Conservation (phyloP, 2,888 invertebrate species). For the Spodoptera exigua region DNA sequence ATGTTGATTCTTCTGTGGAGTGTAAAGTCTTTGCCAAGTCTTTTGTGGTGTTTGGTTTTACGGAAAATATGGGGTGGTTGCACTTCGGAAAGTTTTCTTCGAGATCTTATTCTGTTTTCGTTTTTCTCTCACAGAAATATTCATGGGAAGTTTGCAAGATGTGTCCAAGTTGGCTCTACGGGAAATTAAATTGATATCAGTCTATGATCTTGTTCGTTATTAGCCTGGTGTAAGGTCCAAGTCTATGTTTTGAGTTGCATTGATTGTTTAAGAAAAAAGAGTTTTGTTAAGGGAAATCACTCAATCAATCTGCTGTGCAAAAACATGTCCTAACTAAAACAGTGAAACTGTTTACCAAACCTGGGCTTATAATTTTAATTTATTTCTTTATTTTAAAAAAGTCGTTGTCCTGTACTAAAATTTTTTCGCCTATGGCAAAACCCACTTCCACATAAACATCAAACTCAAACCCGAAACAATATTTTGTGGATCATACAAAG, state of each 20-base stretch:
- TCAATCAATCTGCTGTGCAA: too few relatives aligned
- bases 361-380: too few relatives aligned
- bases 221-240: not conserved
- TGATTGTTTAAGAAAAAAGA: too few relatives aligned
- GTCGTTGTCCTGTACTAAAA: too few relatives aligned
- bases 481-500: too few relatives aligned
- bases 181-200: not conserved
- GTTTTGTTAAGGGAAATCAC: too few relatives aligned
- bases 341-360: too few relatives aligned
- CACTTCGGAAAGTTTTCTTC: constrained; percentile 19
- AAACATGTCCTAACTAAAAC: too few relatives aligned
- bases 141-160: constrained; percentile 5
- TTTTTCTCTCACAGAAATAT: constrained; percentile 13
- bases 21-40: constrained; percentile 33
- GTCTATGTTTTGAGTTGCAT: not conserved
- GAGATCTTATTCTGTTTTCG: constrained; percentile 6
- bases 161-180: not conserved
- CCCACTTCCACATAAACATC: too few relatives aligned
- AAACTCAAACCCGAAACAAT: too few relatives aligned
- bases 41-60: constrained; percentile 46
- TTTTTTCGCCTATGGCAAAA: too few relatives aligned
- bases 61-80: constrained; percentile 34
- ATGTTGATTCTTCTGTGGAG: constrained; percentile 40
- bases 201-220: not conserved
- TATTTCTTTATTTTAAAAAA: too few relatives aligned